Base-by-base conservation (phyloP, 1,140 invertebrate species). In the Helicoverpa armigera region DNA sequence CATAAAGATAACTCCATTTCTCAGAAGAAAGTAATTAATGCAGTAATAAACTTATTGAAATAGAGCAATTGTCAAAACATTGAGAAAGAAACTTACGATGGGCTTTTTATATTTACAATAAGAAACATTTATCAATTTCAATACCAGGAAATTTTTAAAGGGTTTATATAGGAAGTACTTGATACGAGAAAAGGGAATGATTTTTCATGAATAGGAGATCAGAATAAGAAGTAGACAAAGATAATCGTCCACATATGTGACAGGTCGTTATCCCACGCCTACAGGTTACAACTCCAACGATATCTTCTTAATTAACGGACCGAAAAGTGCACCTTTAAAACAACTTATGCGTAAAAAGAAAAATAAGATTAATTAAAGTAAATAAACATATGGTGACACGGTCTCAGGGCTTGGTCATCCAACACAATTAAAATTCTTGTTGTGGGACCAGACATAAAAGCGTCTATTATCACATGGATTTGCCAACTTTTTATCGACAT, bases 251-350 rank as follows among this genome's bases (percentile, higher is more conserved):
- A 50, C 16, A 50, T 48, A 50, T 35, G 50, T 54, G 50, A 53
- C 69, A 54, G 23, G 18, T 72, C 69, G 50, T 54, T 54, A 72
- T 72, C 69, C 69, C 48, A 72, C 69, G 69, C 69, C 69, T 72
- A 72, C 69, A 72, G 50, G 69, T 29, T 54, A 54, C 48, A 70
- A 14, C 18, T 53, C 13, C 50, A 72, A 72, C 50, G n/a, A 72
- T 72, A 54, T 54, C 50, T 72, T 72, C 69, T 53, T 72, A 72
- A 72, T 72, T 72, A 72, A 72, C 50, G 13, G 50, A 72, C 69
- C 50, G 69, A 72, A 72, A 65, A 72, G 69, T 72, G 69, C 69
- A 72, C 50, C 69, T 72, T 72, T 72, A n/a, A 70, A 72, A 72
- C 69, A 72, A 54, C 69, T 53, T 72, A 72, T 72, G 50, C 50